These are phyloP conservation scores for Tetragnatha montana DNA, from an alignment of 2,888 invertebrate species.

Conservation along the genomic window DNA sequence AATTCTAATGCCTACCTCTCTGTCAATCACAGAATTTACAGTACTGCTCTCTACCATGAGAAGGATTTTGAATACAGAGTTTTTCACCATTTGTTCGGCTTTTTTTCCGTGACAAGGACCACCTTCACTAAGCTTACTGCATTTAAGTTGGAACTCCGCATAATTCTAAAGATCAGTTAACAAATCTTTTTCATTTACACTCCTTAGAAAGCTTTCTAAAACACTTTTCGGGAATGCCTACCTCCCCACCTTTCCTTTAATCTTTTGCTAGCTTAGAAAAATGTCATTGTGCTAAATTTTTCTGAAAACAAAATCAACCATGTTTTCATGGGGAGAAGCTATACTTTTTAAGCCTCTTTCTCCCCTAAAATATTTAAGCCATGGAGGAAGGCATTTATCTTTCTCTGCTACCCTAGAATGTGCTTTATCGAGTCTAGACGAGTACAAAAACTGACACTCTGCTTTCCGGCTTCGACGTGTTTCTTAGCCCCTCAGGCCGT, in stretches of 20 bases:
- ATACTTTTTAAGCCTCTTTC: background rate
- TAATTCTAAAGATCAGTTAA: no score
- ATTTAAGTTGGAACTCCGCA: no score
- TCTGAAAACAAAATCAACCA: background rate
- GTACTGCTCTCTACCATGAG: no score
- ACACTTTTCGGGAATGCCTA: background rate
- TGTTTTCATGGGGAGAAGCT: background rate
- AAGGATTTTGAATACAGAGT: no score
- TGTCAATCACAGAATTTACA: no score
- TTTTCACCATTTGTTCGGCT: no score
- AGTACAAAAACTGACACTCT: background rate
- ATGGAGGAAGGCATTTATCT: background rate
- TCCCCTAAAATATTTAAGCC: background rate
- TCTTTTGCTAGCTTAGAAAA: background rate
- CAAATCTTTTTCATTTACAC: background rate
- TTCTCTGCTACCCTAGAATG: background rate
- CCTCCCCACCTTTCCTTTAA: background rate
- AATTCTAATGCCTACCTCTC: no score
- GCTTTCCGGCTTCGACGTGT: background rate
- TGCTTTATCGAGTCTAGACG: background rate
- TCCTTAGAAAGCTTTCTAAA: background rate
- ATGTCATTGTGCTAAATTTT: background rate
- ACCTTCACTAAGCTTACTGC: no score
- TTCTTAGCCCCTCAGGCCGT: background rate
- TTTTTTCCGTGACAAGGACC: no score